Evolutionary conservation across 1,140 invertebrate species (phyloP), one percentile per base, ranked within the genome.

Genomic region (Rhyzopertha dominica): DNA sequence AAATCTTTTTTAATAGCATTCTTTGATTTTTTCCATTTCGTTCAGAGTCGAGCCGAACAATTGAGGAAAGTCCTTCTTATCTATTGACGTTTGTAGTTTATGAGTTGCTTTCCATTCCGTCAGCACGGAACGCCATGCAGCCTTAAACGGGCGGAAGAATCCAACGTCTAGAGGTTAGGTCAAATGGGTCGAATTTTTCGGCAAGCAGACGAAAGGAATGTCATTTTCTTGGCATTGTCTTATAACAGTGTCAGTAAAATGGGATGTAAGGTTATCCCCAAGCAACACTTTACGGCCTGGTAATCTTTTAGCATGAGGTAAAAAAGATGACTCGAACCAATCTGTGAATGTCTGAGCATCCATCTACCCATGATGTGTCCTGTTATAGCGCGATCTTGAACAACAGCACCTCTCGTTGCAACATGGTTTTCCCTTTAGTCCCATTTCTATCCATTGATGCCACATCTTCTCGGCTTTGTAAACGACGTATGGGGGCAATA

Each of bases 391-490:
- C 10, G 50, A 40, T 3, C 26, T 34, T 4, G 14, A 22, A 14
- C 25, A 24, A 20, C 44, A 41, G 14, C 26, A 47, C 12, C 3
- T 19, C 7, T 40, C 26, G n/a, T 29, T 41, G 18, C 36, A 47
- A 13, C 37, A 32, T 28, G 17, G 46, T 26, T 22, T 19, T 12
- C 57, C 41, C 18, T 34, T 32, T 13, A 63, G 67, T 9, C 62
- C 65, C 39, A 44, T 47, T 51, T 57, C 18, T 18, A 43, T 51
- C 65, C 67, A 71, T 22, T 55, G 54, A 14, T 53, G 18, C 38
- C 54, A 67, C 9, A 70, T 16, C 36, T 65, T 36, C 42, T 56
- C 49, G 1, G 65, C 52, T 45, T 68, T 68, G 43, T 69, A 69
- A 2, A 68, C 61, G 9, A 58, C 47, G 44, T 62, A 69, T 0